These are phyloP conservation scores for Fragum fragum DNA, from an alignment of 2,888 invertebrate species.

Conservation along the genomic window DNA sequence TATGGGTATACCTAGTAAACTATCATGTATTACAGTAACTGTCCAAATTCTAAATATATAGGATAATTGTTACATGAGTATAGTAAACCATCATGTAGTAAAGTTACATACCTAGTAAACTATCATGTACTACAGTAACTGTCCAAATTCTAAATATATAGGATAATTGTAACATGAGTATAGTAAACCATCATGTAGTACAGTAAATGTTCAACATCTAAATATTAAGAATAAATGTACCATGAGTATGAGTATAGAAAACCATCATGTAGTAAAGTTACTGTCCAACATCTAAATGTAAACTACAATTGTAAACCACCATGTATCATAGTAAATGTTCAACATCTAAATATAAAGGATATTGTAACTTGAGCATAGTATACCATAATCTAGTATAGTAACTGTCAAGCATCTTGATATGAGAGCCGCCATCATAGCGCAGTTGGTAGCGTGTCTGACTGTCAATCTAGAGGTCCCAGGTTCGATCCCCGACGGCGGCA, in stretches of 20 bases:
- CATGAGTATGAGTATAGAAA: conserved; percentile 72
- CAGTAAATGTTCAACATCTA: conserved; percentile 80
- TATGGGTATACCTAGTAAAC: conserved; percentile 61
- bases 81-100: conserved; percentile 75
- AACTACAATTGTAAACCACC: conserved; percentile 52
- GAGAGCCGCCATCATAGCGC: too few species aligned
- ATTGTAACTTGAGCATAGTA: conserved; percentile 55
- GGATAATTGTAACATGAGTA: conserved; percentile 58
- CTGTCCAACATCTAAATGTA: conserved; percentile 76
- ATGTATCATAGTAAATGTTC: conserved; percentile 77
- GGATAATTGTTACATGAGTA: too few species aligned
- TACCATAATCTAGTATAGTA: conserved; percentile 76
- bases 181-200: conserved; percentile 75
- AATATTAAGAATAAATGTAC: conserved; percentile 18
- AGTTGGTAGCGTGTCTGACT: too few species aligned
- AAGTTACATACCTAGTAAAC: too few species aligned
- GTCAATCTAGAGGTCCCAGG: too few species aligned
- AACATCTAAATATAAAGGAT: conserved; percentile 69
- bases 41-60: conserved; percentile 74
- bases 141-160: conserved; percentile 75
- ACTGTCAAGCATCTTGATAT: too few species aligned
- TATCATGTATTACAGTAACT: conserved; percentile 77
- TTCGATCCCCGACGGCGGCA: too few species aligned
- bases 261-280: conserved; percentile 76
- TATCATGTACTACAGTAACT: conserved; percentile 77